Percentiles rank a stretch among this genome's conserved stretches.
phyloP scores from a whole-genome alignment of 2,797 vertebrate genomes.

The Anguilla obscura region DNA sequence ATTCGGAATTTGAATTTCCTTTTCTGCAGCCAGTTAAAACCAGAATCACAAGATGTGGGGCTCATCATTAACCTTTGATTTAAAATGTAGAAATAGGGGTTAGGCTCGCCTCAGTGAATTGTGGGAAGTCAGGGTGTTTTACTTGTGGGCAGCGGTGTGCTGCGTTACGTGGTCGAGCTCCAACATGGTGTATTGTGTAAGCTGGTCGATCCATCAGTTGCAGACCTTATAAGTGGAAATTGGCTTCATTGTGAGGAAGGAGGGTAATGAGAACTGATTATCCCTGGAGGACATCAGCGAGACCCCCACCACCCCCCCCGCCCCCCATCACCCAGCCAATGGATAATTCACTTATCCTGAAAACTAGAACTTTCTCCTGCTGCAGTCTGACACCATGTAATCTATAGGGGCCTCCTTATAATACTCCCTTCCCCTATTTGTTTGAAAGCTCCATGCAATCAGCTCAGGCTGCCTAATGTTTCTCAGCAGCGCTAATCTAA shows the following conservation, averaged over 20 bases:
- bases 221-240: conserved; percentile 48
- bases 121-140: neutral
- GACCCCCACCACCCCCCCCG: conserved; percentile 24
- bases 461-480: conserved; percentile 10
- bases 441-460: neutral
- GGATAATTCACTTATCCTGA: conserved; percentile 54
- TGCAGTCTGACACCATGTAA: conserved; percentile 45
- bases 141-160: neutral
- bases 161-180: neutral
- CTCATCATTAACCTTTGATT: neutral
- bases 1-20: neutral
- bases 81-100: neutral
- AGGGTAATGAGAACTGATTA: conserved; percentile 35
- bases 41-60: too few relatives aligned
- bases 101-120: too few relatives aligned
- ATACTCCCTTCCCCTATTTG: neutral
- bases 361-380: conserved; percentile 45
- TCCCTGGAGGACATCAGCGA: conserved; percentile 44
- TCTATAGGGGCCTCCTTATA: conserved; percentile 23
- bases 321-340: conserved; percentile 29
- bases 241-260: conserved; percentile 18
- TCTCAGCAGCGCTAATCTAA: conserved; percentile 12
- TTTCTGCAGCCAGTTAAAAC: neutral
- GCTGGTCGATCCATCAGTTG: conserved; percentile 39
- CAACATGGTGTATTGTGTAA: conserved; percentile 28